A percentile compares a stretch with the other conserved stretches of the same genome.
Conservation (phyloP, 2,113 vertebrate genomes). For the Brienomyrus longianalis region DNA sequence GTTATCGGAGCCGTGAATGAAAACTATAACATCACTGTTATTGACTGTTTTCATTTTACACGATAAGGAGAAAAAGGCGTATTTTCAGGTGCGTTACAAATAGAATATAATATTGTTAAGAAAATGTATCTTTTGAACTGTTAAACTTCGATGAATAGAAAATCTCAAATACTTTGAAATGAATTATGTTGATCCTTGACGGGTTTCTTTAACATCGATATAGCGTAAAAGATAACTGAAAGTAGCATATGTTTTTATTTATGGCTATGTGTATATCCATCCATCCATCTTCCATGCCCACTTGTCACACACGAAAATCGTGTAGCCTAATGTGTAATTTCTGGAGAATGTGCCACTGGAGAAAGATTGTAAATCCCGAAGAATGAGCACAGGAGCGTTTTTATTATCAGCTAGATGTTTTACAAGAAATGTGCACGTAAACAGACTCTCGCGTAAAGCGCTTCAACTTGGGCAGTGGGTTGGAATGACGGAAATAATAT, state of each 20-base stretch:
- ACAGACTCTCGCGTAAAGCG: constrained; percentile 21
- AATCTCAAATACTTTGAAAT: neutral
- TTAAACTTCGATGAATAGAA: neutral
- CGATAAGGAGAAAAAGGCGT: neutral
- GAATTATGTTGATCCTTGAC: neutral
- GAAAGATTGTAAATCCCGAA: neutral
- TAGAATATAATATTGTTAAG: neutral
- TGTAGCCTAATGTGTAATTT: neutral
- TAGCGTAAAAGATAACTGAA: neutral
- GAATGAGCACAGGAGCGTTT: neutral
- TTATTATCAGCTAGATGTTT: constrained; percentile 17
- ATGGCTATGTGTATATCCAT: neutral
- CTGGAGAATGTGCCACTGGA: neutral
- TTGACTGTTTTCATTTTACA: neutral
- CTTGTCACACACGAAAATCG: neutral
- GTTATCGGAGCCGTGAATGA: neutral
- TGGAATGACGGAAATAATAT: constrained; percentile 55
- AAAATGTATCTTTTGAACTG: neutral
- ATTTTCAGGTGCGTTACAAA: neutral
- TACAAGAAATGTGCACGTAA: constrained; percentile 22
- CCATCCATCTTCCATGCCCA: neutral
- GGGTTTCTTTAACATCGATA: neutral
- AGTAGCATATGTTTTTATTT: neutral
- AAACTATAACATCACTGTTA: neutral
- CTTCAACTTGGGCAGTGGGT: constrained; percentile 49